A percentile compares a stretch with the other conserved stretches of the same genome.
Conservation (phyloP, 2,797 vertebrate genomes). For the Myioborus miniatus region DNA sequence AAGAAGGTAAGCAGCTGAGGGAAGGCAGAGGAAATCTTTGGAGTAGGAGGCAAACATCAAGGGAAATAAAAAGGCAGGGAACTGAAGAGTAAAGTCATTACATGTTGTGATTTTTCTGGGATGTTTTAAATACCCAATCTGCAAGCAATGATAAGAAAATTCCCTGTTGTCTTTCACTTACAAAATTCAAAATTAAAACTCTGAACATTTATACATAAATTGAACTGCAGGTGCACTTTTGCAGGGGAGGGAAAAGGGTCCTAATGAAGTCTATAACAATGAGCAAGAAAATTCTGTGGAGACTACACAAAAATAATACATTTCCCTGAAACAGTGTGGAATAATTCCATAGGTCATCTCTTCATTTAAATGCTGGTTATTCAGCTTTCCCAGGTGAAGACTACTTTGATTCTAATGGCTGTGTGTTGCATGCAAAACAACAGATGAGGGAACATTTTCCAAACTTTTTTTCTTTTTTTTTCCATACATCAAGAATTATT, state of each 20-base stretch:
- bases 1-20: not conserved
- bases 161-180: not conserved
- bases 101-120: slow-evolving; percentile 18
- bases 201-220: not conserved
- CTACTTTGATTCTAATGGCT: not conserved
- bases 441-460: not conserved
- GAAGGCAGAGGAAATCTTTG: not conserved
- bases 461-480: not conserved
- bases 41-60: not conserved
- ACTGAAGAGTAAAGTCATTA: not conserved
- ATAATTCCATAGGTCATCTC: not conserved
- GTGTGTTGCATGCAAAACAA: not conserved
- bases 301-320: not conserved
- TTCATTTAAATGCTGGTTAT: not conserved
- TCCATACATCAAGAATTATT: not conserved
- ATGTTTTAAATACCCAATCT: not conserved
- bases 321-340: slow-evolving; percentile 10
- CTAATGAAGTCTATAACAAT: slow-evolving; percentile 43
- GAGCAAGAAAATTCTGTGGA: slow-evolving; percentile 15
- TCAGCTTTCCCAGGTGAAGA: slow-evolving; percentile 14
- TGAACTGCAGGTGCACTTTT: slow-evolving; percentile 53
- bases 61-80: slow-evolving; percentile 31
- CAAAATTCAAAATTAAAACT: slow-evolving; percentile 26
- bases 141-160: slow-evolving; percentile 5
- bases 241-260: not conserved